Base-by-base conservation (phyloP, 2,888 invertebrate species). In the Lasioglossum malachurum region DNA sequence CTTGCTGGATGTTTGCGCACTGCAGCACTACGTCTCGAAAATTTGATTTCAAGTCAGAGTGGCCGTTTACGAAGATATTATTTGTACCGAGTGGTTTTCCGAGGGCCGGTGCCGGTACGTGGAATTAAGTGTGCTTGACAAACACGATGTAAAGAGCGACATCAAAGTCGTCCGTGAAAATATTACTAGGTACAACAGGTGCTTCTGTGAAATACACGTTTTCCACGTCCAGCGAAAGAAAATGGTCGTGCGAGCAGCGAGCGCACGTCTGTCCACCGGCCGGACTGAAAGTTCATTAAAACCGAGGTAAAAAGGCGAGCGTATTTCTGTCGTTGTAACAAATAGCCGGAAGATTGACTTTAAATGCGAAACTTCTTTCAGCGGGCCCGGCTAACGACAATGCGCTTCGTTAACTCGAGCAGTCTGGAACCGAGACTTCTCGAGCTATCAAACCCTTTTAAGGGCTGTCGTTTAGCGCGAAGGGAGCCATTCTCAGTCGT, bases 381-480 rank as follows among this genome's bases (percentile, higher is more conserved):
- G 84, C 80, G 79, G 73, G 83, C 31, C 31, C 64, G 31, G 57
- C 78, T 67, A 84, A 84, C 80, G 84, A 86, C 75, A 75, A 72
- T 60, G 75, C 75, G 78, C 76, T 79, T 89, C 84, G 89, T 89
- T 89, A 89, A 87, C 80, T 81, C 80, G 79, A 89, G 82, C 85
- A 87, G 89, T 83, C 81, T 75, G 57, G 77, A 80, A 89, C 80
- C 84, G 53, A 82, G 84, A 84, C 82, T 80, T 76, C 49, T 67
- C 73, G 53, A 78, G 80, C 78, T 81, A 82, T 87, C 82, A 78
- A 80, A 83, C 77, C 77, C 53, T 80, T 82, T 73, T 83, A 71
- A 88, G 71, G 69, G 75, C 57, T 53, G 67, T 79, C 82, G 35
- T 80, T 64, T 89, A 80, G 75, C 81, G 83, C 80, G 71, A 83